Percentiles rank a stretch among this genome's conserved stretches.
Evolutionary conservation across 2,797 vertebrate genomes (phyloP).

Genomic region (Acrossocheilus wenchowensis): DNA sequence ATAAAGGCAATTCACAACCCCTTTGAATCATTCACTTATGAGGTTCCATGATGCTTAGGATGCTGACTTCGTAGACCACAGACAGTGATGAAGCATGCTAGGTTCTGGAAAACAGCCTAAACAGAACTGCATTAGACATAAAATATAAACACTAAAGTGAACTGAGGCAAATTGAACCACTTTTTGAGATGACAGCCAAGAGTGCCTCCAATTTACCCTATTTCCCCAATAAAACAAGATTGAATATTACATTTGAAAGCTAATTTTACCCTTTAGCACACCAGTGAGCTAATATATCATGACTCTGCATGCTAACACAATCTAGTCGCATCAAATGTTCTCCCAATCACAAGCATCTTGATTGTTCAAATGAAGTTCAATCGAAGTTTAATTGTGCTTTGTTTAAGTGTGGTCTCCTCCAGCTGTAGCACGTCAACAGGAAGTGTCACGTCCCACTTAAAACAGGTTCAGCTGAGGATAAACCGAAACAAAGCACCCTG

Average conservation of each 20-base stretch:
- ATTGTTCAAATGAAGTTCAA: conserved; percentile 25
- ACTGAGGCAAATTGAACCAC: neutral
- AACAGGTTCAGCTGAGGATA: conserved; percentile 66
- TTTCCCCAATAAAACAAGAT: neutral
- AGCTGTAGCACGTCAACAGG: neutral
- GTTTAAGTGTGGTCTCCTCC: neutral
- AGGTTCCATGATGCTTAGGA: neutral
- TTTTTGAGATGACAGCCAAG: neutral
- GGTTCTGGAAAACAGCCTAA: neutral
- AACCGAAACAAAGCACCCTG: conserved; percentile 43
- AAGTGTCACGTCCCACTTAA: neutral
- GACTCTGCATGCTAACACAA: neutral
- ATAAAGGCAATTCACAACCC: too few relatives aligned
- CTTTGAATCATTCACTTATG: neutral
- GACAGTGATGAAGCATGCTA: neutral
- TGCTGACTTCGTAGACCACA: neutral
- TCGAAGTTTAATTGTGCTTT: conserved; percentile 1
- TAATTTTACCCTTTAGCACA: conserved; percentile 8
- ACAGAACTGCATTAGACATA: neutral
- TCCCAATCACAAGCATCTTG: neutral
- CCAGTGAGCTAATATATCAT: neutral
- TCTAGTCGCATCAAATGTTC: neutral
- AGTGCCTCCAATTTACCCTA: neutral
- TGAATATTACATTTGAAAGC: neutral
- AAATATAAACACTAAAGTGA: neutral